phyloP scores from a whole-genome alignment of 2,113 vertebrate genomes.

The Acanthisitta chloris region DNA sequence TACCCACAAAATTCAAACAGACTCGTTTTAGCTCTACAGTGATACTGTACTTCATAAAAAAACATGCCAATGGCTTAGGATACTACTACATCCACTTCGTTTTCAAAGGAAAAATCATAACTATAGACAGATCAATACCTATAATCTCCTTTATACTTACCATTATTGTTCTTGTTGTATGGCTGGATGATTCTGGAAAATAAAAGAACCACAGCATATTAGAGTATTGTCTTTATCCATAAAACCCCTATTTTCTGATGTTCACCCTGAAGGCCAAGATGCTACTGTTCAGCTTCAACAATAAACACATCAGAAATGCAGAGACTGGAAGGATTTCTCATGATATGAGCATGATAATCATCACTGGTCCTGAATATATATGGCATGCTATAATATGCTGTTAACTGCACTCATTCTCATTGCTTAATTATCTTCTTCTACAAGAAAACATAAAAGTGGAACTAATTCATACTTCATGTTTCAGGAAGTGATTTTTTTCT shows the following conservation, averaged over 20 bases:
- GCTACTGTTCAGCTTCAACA: background rate
- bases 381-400: background rate
- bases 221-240: background rate
- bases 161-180: conserved; percentile 78
- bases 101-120: background rate
- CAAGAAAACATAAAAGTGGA: conserved; percentile 13
- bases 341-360: background rate
- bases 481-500: background rate
- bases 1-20: background rate
- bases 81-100: background rate
- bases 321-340: background rate
- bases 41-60: background rate
- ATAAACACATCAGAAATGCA: background rate
- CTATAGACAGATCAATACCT: background rate
- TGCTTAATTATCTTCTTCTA: background rate
- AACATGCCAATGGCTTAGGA: background rate
- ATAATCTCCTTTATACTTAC: conserved; percentile 65
- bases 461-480: conserved; percentile 33
- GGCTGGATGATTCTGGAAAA: conserved; percentile 81
- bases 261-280: background rate
- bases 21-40: background rate
- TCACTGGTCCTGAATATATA: background rate
- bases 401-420: background rate
- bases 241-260: background rate
- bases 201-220: background rate